Evolutionary conservation across 64 coral and sea anemone genomes (phyloP), one percentile per base, ranked within the genome.

Genomic region (Pocillopora damicornis): DNA sequence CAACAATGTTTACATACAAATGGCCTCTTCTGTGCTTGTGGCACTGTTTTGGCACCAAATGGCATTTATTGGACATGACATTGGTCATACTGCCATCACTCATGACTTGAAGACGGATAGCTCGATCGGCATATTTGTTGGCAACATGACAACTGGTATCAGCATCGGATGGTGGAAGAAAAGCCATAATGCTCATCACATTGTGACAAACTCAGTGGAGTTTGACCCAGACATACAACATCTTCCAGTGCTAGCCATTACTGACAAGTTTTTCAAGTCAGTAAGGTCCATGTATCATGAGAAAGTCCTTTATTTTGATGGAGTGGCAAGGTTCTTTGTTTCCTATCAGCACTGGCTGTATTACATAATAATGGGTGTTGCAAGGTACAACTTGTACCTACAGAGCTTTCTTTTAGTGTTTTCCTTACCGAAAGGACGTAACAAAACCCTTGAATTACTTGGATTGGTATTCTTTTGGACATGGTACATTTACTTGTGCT

Each of bases 141-240:
- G 97, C 8, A 99, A 99, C 87, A 82, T 90, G 17, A 76, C 95
- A 5, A 93, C 97, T 68, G 97, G 97, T 10, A 91, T 99, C 58
- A 95, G 97, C 85, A 95, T 99, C 79, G 97, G 93, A 16, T 99
- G 97, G 97, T 99, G 97, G 97, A 92, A 94, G 57, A 92, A 89
- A 34, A 99, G 97, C 66, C 97, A 99, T 17, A 99, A 99, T 88
- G 91, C 97, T 0, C 97, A 99, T 83, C 97, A 99, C 62, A 91
- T 99, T 76, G 97, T 99, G 37, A 99, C 97, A 56, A 99, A 99
- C 88, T 95, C 97, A 22, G 93, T 99, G 57, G 93, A 99, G 66
- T 88, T 95, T 86, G 97, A 99, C 62, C 97, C 97, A 60, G 97
- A 99, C 42, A 99, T 99, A 38, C 97, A 99, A 18, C 97, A 99